Conservation (phyloP, 2,888 invertebrate species). For the Allygus modestus region DNA sequence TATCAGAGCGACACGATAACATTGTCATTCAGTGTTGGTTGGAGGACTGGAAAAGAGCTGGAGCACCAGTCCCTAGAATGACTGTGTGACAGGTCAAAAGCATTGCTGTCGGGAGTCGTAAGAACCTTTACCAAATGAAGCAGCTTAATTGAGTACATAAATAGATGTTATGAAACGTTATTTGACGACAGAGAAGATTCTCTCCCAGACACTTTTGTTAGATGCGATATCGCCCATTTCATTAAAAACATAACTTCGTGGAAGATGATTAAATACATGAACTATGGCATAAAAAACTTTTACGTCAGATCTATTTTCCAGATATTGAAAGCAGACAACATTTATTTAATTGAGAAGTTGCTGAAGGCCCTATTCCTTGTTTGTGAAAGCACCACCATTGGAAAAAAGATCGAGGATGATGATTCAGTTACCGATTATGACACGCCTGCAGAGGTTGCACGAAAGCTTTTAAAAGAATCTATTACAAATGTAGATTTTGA, state of each 20-base stretch:
- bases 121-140: background rate
- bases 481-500: constrained; percentile 26
- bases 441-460: background rate
- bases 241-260: constrained; percentile 49
- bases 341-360: background rate
- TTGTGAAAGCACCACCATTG: constrained; percentile 22
- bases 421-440: background rate
- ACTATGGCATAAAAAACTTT: constrained; percentile 28
- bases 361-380: constrained; percentile 19
- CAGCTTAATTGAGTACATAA: constrained; percentile 8
- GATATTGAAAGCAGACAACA: background rate
- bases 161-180: background rate
- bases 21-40: constrained; percentile 48
- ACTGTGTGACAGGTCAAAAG: constrained; percentile 46
- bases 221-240: constrained; percentile 39
- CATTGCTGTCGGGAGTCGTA: constrained; percentile 20
- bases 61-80: constrained; percentile 18
- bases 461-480: background rate
- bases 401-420: background rate
- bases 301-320: background rate
- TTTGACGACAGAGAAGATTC: constrained; percentile 26
- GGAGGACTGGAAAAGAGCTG: constrained; percentile 45
- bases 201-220: constrained; percentile 20
- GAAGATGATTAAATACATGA: background rate
- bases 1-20: constrained; percentile 49